Conservation (phyloP, 2,797 vertebrate genomes). For the Choloepus didactylus region DNA sequence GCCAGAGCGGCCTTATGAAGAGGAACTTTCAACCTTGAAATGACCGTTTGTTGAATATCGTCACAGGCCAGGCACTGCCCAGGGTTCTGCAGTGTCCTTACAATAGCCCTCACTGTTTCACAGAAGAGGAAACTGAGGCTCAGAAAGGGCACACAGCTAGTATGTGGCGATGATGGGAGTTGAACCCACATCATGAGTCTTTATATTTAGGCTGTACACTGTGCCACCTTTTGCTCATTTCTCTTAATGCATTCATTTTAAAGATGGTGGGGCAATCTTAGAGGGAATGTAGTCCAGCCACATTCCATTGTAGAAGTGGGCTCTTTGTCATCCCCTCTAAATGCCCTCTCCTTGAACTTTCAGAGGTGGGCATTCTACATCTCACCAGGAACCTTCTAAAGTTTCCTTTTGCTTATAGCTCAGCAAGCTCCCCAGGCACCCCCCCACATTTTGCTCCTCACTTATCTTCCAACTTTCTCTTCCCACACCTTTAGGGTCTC, state of each 20-base stretch:
- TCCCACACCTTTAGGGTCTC: background rate
- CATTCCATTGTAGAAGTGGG: background rate
- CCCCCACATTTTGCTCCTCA: background rate
- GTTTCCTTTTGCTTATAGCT: background rate
- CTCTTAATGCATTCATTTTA: background rate
- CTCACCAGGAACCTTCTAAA: background rate
- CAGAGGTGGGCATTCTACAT: background rate
- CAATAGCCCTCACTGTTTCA: too few relatives aligned
- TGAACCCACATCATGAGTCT: background rate
- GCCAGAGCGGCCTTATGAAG: background rate
- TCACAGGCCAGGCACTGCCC: background rate
- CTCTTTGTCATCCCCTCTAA: background rate
- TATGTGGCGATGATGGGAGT: accelerated
- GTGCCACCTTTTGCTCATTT: background rate
- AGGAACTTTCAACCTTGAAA: background rate
- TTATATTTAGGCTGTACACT: background rate
- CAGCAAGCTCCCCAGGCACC: background rate
- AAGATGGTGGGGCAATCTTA: background rate
- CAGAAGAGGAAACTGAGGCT: background rate
- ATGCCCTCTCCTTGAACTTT: background rate
- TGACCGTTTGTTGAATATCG: background rate
- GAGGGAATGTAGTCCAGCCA: background rate
- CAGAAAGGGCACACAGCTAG: background rate
- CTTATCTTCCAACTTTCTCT: background rate
- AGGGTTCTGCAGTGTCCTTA: background rate